A percentile compares a stretch with the other conserved stretches of the same genome.
These are phyloP conservation scores for Amphipyra berbera DNA, from an alignment of 2,888 invertebrate genomes.

Conservation along the genomic window DNA sequence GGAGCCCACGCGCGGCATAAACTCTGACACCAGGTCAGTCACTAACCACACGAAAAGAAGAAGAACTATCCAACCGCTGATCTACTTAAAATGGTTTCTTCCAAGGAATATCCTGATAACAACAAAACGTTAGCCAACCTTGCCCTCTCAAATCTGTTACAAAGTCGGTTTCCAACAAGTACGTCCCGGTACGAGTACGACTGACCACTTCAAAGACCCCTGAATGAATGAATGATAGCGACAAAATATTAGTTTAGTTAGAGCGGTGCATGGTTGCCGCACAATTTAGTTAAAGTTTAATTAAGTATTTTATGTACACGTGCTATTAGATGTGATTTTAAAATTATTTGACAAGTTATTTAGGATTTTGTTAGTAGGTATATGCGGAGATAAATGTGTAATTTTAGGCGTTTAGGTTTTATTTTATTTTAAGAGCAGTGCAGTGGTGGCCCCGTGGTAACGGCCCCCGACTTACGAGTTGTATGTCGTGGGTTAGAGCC, in stretches of 20 bases:
- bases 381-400: no score
- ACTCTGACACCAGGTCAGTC: no score
- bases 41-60: no score
- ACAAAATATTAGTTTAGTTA: slow-evolving; percentile 37
- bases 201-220: slow-evolving; percentile 64
- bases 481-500: no score
- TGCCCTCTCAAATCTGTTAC: slow-evolving; percentile 58
- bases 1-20: no score
- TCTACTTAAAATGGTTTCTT: no score
- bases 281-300: slow-evolving; percentile 30
- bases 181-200: slow-evolving; percentile 19
- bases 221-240: slow-evolving; percentile 35
- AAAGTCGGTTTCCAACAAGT: slow-evolving; percentile 64
- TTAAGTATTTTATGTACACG: slow-evolving; percentile 18
- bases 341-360: background rate
- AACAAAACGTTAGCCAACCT: slow-evolving; percentile 8
- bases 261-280: background rate
- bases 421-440: no score
- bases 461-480: no score
- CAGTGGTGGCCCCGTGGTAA: no score
- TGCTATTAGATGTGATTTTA: background rate
- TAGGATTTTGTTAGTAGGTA: no score
- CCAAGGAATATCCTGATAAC: background rate
- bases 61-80: no score
- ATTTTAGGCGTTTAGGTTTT: background rate